phyloP scores from a whole-genome alignment of 2,113 vertebrate species.

The Pelusios castaneus region DNA sequence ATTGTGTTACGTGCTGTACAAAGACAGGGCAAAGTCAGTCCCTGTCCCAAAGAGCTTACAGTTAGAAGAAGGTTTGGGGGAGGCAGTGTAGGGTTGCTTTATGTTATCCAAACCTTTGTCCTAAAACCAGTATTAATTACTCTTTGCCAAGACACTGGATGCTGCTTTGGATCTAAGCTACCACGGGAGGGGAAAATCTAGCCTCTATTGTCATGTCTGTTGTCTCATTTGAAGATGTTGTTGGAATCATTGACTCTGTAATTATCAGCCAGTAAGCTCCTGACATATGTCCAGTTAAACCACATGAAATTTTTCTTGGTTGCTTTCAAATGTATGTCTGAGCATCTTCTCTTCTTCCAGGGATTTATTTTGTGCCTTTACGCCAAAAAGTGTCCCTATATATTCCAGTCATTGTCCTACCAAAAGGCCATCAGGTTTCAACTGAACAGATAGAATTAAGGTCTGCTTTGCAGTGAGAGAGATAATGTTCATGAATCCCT shows the following conservation, averaged over 20 bases:
- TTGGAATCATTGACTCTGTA: neutral
- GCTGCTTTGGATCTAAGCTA: conserved; percentile 11
- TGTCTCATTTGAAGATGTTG: neutral
- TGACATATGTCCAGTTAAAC: conserved; percentile 28
- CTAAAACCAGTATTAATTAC: neutral
- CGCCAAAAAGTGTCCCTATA: neutral
- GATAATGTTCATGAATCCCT: neutral
- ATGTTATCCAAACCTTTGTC: neutral
- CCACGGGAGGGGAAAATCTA: conserved; percentile 27
- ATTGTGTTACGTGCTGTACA: neutral
- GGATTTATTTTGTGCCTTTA: neutral
- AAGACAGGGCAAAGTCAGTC: neutral
- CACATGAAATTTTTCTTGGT: conserved; percentile 1
- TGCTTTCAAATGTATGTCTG: conserved; percentile 7
- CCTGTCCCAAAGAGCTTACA: neutral
- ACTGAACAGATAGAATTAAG: neutral
- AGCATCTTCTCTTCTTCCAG: neutral
- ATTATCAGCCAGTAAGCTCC: conserved; percentile 5
- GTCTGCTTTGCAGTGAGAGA: neutral
- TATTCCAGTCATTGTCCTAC: neutral
- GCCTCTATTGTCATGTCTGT: conserved; percentile 8
- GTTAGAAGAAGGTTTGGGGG: neutral
- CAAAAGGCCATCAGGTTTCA: neutral
- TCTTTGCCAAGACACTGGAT: neutral
- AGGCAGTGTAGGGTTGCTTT: neutral